Conservation (phyloP, 2,797 vertebrate species). For the Arvicola amphibius region DNA sequence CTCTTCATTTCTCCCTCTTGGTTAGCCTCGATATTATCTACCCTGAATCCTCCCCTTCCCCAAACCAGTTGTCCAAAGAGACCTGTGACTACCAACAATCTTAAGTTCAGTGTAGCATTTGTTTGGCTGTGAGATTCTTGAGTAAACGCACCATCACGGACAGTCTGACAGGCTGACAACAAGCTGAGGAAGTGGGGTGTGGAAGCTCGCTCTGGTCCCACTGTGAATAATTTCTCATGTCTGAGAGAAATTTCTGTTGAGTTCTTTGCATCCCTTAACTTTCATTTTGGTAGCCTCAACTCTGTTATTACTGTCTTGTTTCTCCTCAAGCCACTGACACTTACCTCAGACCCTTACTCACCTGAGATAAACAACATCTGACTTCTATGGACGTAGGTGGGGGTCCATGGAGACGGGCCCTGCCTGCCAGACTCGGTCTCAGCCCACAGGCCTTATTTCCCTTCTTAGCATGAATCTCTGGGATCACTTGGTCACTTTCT, state of each 20-base stretch:
- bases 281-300: neutral
- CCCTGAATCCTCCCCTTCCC: constrained; percentile 1
- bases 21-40: neutral
- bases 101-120: neutral
- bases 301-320: neutral
- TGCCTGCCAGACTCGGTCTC: neutral
- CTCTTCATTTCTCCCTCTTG: neutral
- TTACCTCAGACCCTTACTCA: neutral
- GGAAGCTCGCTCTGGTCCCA: neutral
- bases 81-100: neutral
- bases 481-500: neutral
- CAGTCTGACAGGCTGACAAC: neutral
- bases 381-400: neutral
- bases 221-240: neutral
- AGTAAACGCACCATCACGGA: neutral
- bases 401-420: neutral
- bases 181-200: neutral
- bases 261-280: neutral
- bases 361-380: neutral
- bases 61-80: neutral
- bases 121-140: constrained; percentile 37
- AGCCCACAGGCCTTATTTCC: neutral
- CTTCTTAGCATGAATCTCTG: neutral
- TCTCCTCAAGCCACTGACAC: neutral
- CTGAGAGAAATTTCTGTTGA: constrained; percentile 3